These are phyloP conservation scores for Actinopyga echinites DNA, from an alignment of 53 echinoderm and acorn worm genomes.

Conservation along the genomic window DNA sequence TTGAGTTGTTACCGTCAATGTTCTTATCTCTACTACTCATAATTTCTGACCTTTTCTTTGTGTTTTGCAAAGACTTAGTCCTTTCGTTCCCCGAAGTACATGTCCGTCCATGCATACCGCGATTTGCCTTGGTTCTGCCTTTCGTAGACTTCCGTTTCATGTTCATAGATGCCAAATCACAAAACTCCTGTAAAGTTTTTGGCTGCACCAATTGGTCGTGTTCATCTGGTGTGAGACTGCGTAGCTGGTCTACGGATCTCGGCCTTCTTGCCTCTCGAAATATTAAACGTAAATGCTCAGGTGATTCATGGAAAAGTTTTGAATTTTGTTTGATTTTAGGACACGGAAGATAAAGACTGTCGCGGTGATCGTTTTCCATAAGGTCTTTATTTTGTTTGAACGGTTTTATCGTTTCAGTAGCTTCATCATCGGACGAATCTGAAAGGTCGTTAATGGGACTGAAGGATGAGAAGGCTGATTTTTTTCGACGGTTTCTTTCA, in stretches of 20 bases:
- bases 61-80: too few relatives aligned
- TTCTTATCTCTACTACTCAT: neutral
- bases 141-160: neutral
- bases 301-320: constrained; percentile 2
- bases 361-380: neutral
- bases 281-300: neutral
- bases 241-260: constrained; percentile 1
- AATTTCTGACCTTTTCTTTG: too few relatives aligned
- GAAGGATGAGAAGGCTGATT: neutral
- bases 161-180: neutral
- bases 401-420: neutral
- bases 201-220: constrained; percentile 12
- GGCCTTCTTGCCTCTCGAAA: neutral
- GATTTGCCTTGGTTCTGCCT: neutral
- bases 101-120: too few relatives aligned
- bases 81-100: too few relatives aligned
- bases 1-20: neutral
- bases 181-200: neutral
- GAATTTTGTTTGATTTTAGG: neutral
- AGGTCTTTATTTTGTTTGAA: neutral
- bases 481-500: neutral
- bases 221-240: neutral
- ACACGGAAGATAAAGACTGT: too few relatives aligned
- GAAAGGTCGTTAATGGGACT: neutral
- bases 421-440: neutral